These are phyloP conservation scores for Tryphoninae sp. DNA, from an alignment of 2,888 invertebrate species.

Conservation along the genomic window DNA sequence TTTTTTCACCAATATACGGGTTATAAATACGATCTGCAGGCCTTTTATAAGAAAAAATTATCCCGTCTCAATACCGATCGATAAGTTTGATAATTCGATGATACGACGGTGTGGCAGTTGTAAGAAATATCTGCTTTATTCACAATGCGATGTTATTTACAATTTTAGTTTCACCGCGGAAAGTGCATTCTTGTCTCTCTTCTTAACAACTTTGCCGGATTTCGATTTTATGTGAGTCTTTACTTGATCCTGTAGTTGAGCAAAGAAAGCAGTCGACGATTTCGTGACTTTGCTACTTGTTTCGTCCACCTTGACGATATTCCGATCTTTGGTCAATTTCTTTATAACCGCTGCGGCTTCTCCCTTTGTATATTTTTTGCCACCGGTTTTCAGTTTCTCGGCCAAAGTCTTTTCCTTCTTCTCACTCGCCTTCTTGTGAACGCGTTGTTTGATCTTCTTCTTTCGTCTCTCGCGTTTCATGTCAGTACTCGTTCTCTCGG, in stretches of 20 bases:
- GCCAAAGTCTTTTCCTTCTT: constrained; percentile 76
- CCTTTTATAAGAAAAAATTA: constrained; percentile 52
- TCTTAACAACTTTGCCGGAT: constrained; percentile 71
- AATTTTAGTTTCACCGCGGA: constrained; percentile 86
- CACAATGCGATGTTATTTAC: constrained; percentile 78
- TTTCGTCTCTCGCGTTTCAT: constrained; percentile 93
- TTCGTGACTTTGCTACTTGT: constrained; percentile 83
- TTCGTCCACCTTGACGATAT: constrained; percentile 83
- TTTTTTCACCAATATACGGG: constrained; percentile 75
- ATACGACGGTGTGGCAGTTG: constrained; percentile 15
- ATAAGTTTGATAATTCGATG: constrained; percentile 17
- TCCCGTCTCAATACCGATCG: constrained; percentile 29
- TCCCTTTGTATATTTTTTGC: constrained; percentile 83
- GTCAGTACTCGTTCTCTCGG: constrained; percentile 93
- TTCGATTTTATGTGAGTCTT: constrained; percentile 83
- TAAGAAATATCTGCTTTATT: constrained; percentile 58
- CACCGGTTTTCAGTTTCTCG: constrained; percentile 81
- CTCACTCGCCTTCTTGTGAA: constrained; percentile 82
- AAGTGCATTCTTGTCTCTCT: constrained; percentile 77
- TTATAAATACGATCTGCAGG: constrained; percentile 68
- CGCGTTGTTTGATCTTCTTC: constrained; percentile 90
- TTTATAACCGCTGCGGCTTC: constrained; percentile 85
- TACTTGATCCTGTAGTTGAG: constrained; percentile 91
- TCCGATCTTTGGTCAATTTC: constrained; percentile 86
- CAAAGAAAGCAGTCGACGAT: constrained; percentile 93